Conservation (phyloP, 2,113 vertebrate species). For the Plotosus lineatus region DNA sequence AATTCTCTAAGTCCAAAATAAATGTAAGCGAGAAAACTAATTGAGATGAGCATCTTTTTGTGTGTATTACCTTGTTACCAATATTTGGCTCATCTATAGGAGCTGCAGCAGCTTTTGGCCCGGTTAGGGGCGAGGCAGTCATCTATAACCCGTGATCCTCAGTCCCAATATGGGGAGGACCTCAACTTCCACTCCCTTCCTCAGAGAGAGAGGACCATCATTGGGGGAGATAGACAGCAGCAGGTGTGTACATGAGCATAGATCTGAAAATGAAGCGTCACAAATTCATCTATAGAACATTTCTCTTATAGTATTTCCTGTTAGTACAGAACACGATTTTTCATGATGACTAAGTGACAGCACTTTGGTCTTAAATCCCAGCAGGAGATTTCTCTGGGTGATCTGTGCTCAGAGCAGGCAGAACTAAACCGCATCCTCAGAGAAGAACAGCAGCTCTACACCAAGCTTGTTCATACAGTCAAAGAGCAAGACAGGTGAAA, state of each 20-base stretch:
- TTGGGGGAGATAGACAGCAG: conserved; percentile 73
- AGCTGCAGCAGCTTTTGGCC: conserved; percentile 65
- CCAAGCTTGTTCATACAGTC: conserved; percentile 81
- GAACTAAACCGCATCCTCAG: conserved; percentile 80
- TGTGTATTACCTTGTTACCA: background rate
- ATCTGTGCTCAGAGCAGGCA: conserved; percentile 74
- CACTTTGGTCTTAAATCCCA: conserved; percentile 1
- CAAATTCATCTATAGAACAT: background rate
- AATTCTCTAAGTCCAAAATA: background rate
- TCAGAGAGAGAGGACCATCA: conserved; percentile 73
- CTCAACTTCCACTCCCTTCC: conserved; percentile 65
- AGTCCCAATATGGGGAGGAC: conserved; percentile 55
- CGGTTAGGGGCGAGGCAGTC: conserved; percentile 52
- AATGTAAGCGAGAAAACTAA: too few relatives aligned
- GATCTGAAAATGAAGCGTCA: background rate
- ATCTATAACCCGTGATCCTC: conserved; percentile 52
- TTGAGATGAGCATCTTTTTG: background rate
- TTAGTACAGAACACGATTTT: background rate
- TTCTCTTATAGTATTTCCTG: background rate
- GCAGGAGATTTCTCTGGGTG: conserved; percentile 61
- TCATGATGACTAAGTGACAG: background rate
- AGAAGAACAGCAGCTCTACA: conserved; percentile 85
- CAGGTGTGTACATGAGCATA: conserved; percentile 55
- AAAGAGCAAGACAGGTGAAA: conserved; percentile 85
- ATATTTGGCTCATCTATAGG: conserved; percentile 57